Conservation (phyloP, 2,888 invertebrate genomes). For the Agriopis leucophaearia region DNA sequence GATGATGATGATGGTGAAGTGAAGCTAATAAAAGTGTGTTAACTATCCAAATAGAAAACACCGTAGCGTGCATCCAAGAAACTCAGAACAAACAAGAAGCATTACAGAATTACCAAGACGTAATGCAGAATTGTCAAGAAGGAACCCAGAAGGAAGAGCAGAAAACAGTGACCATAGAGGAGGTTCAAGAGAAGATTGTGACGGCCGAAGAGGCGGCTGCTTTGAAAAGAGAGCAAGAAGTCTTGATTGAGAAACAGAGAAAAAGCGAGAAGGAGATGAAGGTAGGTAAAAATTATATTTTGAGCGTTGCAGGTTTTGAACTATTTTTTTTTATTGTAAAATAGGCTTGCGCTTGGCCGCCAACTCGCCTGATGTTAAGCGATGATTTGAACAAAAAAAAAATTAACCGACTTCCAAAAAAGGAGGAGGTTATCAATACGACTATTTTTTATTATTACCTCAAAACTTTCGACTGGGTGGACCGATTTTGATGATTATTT, state of each 20-base stretch:
- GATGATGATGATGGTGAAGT: too few relatives aligned
- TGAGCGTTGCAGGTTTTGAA: too few relatives aligned
- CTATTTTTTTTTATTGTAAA: too few relatives aligned
- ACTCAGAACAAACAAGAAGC: conserved; percentile 19
- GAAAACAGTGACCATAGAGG: conserved; percentile 33
- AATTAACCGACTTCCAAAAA: too few relatives aligned
- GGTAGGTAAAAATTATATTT: conserved; percentile 54
- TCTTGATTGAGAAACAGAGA: conserved; percentile 65
- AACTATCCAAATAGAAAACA: conserved; percentile 19
- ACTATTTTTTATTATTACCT: too few relatives aligned
- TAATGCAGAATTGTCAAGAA: conserved; percentile 2
- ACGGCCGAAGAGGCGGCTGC: conserved; percentile 39
- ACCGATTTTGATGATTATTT: too few relatives aligned
- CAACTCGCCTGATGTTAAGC: too few relatives aligned
- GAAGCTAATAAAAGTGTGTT: too few relatives aligned
- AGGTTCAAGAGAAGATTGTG: conserved; percentile 34
- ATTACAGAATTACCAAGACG: conserved; percentile 13
- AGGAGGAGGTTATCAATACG: too few relatives aligned
- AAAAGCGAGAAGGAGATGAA: conserved; percentile 72
- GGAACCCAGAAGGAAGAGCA: conserved; percentile 6
- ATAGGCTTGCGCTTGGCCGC: too few relatives aligned
- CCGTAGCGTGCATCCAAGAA: conserved; percentile 18
- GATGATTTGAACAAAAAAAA: too few relatives aligned
- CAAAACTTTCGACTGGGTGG: too few relatives aligned
- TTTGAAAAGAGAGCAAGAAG: conserved; percentile 64